Base-by-base conservation (phyloP, 2,797 vertebrate genomes). In the Danio albolineatus region DNA sequence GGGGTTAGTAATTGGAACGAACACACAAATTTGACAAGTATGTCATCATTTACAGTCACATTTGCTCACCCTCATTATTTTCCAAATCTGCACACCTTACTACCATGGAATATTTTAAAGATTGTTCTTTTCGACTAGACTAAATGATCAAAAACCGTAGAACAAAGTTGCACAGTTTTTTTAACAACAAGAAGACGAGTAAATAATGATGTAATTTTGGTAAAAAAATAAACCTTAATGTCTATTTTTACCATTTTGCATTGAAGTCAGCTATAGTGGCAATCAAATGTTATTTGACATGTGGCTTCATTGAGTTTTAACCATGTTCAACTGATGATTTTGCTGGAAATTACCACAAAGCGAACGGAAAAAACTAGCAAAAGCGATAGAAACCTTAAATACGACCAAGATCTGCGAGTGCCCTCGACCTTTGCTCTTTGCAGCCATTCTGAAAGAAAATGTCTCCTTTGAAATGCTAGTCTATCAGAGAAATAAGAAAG, bases 351-450 rank as follows among this genome's bases (percentile, higher is more conserved):
- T 36, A 65, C 39, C 59, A 9, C 7, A n/a, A 7, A 41, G 28
- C 38, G 59, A 61, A 38, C 60, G 6, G 28, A 28, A 54, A 66
- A 5, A 66, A 54, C 41, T 10, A 56, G 10, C 10, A 46, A 76
- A 65, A 16, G 6, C 5, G 17, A 66, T 46, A 56, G 14, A 38
- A 75, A 64, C 41, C 41, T 66, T 67, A 17, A 76, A 53, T 44
- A 46, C 7, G 19, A 54, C 49, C 41, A 14, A 77, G 76, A 72
- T 62, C 54, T 78, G 43, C 41, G n/a, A 28, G 9, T 60, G 44
- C 4, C 56, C 66, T 51, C 9, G n/a, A 69, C 65, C 39, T 49
- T 14, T 71, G 88, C 88, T 84, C 54, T 69, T 73, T 82, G 81
- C 17, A 71, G 66, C 43, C 38, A 54, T 79, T 53, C 41, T 60